Evolutionary conservation across 2,797 vertebrate genomes (phyloP), one percentile per base, ranked within the genome.

Genomic region (Hydrophis major): DNA sequence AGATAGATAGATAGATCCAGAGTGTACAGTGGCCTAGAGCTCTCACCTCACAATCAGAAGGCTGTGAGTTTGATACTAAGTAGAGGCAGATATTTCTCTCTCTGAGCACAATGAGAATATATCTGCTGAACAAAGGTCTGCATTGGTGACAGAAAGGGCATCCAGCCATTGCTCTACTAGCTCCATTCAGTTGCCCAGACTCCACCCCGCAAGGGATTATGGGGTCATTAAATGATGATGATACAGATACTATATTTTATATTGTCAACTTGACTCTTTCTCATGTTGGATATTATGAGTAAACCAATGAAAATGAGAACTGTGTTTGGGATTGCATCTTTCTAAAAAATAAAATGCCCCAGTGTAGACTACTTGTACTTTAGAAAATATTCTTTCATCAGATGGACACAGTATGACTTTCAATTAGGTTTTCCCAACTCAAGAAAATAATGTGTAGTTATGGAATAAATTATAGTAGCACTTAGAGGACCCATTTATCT

Each of bases 391-490:
- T 37, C 59, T 7, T 53, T 63, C 28, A 89, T 42, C 74, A 22
- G 37, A 42, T 0, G 0, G 18, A 78, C 37, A 42, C 37, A 22
- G 74, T 42, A 22, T 78, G 74, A 42, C 37, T 83, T 83, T 74
- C 32, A 74, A 37, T 74, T 74, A 74, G 14, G 16, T 37, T 37
- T 74, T 83, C 20, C 37, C 37, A 83, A 47, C 74, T 25, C 42
- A 25, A 37, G 2, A 74, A 74, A 74, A 37, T 37, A 74, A 74
- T 74, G 92, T 92, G 94, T 93, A 95, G 95, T 96, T 93, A 93
- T 91, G 96, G 95, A 86, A 92, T 87, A 96, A 95, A 95, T 96
- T 96, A 96, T 96, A 92, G 88, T 94, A 96, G 95, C 94, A 96
- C 87, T 96, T 96, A 95, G 0, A 0, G 92, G 94, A 25, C 53